Evolutionary conservation across 1,140 invertebrate species (phyloP), one percentile per base, ranked within the genome.

Genomic region (Streblospio benedicti): DNA sequence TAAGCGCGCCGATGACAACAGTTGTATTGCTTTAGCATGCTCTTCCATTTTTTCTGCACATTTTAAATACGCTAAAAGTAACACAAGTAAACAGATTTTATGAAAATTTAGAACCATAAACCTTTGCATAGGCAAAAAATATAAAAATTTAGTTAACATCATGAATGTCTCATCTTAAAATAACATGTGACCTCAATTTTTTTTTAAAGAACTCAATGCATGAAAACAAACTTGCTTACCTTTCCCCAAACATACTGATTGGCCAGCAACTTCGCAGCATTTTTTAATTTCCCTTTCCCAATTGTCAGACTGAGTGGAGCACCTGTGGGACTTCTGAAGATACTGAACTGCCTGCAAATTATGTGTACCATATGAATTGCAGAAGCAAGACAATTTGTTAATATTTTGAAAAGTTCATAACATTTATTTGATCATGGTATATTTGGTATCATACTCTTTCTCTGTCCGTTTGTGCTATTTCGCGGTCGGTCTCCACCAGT

Each of bases 231-330:
- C 0, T n/a, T 54, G 20, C 66, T 59, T 64, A 73, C 76, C 66
- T 54, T 76, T 62, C 27, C 71, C 69, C n/a, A 78, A 66, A 18
- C 69, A 60, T 30, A 67, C 23, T 28, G 70, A 65, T 30, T 72
- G 60, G 4, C 69, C 57, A 2, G 70, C 62, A 12, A 77, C 64
- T 27, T 72, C 60, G 31, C 63, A 57, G 64, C 73, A 75, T 43
- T 67, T 67, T 9, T 66, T 57, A 1, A 66, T 35, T 43, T 80
- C 82, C 62, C 76, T 82, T 70, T 79, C 83, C 87, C 83, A 89
- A 35, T 78, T 76, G 12, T 71, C 67, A 57, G 67, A 74, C 75
- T 84, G 76, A 43, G 79, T 81, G 33, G 72, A 69, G 69, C 71
- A 77, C 47, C 80, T 70, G 50, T 81, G 68, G 35, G 81, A 72